Conservation (phyloP, 2,888 invertebrate genomes). For the Polia nebulosa region DNA sequence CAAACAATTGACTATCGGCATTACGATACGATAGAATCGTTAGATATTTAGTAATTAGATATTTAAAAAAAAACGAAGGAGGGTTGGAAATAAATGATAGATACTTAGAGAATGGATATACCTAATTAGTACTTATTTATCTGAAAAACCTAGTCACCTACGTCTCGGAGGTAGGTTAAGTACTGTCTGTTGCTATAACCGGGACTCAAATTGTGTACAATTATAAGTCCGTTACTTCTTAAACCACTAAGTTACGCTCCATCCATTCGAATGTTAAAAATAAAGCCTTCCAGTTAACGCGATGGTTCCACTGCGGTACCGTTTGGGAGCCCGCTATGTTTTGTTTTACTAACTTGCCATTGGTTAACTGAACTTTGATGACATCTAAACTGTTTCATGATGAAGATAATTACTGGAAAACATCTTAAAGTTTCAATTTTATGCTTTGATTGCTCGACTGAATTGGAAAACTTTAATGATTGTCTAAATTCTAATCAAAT, state of each 20-base stretch:
- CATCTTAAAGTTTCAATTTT: slow-evolving; percentile 16
- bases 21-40: too few species aligned
- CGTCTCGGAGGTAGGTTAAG: too few species aligned
- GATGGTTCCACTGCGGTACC: slow-evolving; percentile 12
- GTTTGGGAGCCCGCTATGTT: slow-evolving; percentile 31
- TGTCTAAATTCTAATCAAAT: not conserved
- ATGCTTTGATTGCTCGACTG: slow-evolving; percentile 16
- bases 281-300: slow-evolving; percentile 7
- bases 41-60: too few species aligned
- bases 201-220: slow-evolving; percentile 19
- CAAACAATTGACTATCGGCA: too few species aligned
- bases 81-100: too few species aligned
- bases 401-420: not conserved
- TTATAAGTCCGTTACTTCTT: slow-evolving; percentile 42
- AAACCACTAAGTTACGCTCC: slow-evolving; percentile 27
- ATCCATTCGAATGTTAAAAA: slow-evolving; percentile 34
- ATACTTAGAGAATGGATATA: too few species aligned
- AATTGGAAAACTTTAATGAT: not conserved
- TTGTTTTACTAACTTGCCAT: slow-evolving; percentile 33
- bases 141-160: too few species aligned
- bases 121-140: too few species aligned
- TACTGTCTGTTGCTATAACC: not conserved
- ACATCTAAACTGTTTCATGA: not conserved
- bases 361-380: slow-evolving; percentile 7
- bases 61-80: too few species aligned